Evolutionary conservation across 2,113 vertebrate genomes (phyloP), one percentile per base, ranked within the genome.

Genomic region (Strigops habroptila): DNA sequence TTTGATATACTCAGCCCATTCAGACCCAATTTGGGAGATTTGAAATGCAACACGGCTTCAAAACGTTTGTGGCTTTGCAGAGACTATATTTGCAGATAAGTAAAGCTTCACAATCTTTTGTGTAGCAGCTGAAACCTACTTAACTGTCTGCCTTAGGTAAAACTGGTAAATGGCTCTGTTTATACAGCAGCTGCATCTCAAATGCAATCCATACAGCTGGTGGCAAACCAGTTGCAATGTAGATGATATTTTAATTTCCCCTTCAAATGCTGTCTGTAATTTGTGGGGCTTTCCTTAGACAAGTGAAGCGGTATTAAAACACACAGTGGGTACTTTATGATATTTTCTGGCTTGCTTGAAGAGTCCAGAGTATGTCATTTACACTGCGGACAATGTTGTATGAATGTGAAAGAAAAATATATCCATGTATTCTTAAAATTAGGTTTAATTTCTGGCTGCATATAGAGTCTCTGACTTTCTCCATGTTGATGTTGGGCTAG

Each of bases 231-330:
- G 78, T 95, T 94, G 83, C 90, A 64, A 67, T 88, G 87, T 95
- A 87, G 95, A 93, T 96, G 77, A 78, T 96, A 67, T 86, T 96
- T 95, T 97, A 96, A 96, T 97, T 94, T 95, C 90, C 80, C 39
- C 80, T 51, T 96, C 90, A 92, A 90, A 77, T 46, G 77, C 84
- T 90, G 68, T 62, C 86, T 95, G 88, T 93, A 95, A 96, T 96
- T 96, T 95, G 93, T 46, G 75, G 70, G 88, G 77, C 87, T 92
- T 95, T 95, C 85, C 83, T 86, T 74, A 84, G 94, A 90, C 83
- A 90, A 95, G 78, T 6, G 13, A 86, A 90, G 83, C 31, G 8
- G 85, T 89, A 82, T 79, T 91, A 62, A 91, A 95, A 68, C 78
- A 90, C 89, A 86, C 74, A 85, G 85, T 0, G 1, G 43, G 65